Evolutionary conservation across 2,797 vertebrate genomes (phyloP).

Genomic region (Chlorospingus semifuscus): DNA sequence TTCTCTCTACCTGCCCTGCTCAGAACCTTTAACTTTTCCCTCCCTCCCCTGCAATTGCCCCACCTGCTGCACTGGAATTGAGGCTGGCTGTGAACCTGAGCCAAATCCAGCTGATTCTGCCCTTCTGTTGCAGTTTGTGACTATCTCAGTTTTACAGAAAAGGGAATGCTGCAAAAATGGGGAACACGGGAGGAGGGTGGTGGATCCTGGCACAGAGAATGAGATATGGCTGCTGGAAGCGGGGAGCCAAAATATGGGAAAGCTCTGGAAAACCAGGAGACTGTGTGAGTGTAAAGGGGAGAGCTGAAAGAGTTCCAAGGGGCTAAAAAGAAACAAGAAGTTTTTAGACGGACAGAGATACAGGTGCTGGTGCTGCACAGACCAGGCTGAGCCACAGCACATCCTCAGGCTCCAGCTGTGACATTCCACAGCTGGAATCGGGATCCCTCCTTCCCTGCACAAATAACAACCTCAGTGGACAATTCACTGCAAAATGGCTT

Average conservation of each 20-base stretch:
- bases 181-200: neutral
- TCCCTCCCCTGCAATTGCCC: neutral
- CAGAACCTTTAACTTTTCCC: neutral
- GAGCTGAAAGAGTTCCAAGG: neutral
- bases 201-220: neutral
- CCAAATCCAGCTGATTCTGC: neutral
- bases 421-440: neutral
- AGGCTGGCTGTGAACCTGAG: neutral
- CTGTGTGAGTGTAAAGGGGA: neutral
- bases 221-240: neutral
- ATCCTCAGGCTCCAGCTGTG: neutral
- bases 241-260: neutral
- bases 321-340: neutral
- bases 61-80: neutral
- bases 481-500: neutral
- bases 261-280: neutral
- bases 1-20: neutral
- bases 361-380: neutral
- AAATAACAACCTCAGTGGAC: neutral
- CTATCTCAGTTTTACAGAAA: neutral
- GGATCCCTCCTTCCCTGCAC: neutral
- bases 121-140: fast-evolving
- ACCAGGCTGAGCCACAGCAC: neutral
- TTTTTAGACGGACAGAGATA: neutral
- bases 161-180: neutral